A percentile compares a stretch with the other conserved stretches of the same genome.
These are phyloP conservation scores for Sturmia bella DNA, from an alignment of 2,888 invertebrate genomes.

Conservation along the genomic window DNA sequence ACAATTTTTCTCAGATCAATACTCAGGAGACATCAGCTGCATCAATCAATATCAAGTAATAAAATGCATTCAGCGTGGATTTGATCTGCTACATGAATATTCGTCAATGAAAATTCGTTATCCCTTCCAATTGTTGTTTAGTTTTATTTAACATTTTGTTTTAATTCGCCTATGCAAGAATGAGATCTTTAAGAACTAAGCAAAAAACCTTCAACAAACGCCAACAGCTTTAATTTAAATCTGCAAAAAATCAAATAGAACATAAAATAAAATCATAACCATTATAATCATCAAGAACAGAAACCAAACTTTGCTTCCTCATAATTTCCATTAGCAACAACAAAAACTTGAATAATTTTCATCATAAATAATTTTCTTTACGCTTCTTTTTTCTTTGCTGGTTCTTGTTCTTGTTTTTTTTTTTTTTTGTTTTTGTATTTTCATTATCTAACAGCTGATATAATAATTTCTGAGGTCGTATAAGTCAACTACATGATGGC, in stretches of 20 bases:
- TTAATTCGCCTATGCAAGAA: no score
- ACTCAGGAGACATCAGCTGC: no score
- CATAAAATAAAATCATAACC: not conserved
- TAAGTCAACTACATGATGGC: slow-evolving; percentile 44
- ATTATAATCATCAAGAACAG: slow-evolving; percentile 28
- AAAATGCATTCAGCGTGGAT: no score
- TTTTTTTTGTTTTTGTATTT: not conserved
- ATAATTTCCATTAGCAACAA: slow-evolving; percentile 48
- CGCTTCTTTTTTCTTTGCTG: not conserved
- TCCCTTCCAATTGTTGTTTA: no score
- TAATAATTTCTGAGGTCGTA: slow-evolving; percentile 60
- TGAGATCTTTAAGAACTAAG: no score
- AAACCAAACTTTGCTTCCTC: slow-evolving; percentile 52
- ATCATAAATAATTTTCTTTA: slow-evolving; percentile 41
- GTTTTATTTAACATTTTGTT: no score
- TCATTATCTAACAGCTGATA: slow-evolving; percentile 49
- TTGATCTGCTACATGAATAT: no score
- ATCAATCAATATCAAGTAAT: no score
- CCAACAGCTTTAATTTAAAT: not conserved
- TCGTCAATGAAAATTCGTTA: no score
- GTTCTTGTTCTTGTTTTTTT: no score
- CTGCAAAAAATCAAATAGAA: not conserved
- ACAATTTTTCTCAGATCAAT: no score
- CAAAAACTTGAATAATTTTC: slow-evolving; percentile 50
- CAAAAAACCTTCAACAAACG: no score